Conservation (phyloP, 2,888 invertebrate genomes). For the Marronus borbonicus region DNA sequence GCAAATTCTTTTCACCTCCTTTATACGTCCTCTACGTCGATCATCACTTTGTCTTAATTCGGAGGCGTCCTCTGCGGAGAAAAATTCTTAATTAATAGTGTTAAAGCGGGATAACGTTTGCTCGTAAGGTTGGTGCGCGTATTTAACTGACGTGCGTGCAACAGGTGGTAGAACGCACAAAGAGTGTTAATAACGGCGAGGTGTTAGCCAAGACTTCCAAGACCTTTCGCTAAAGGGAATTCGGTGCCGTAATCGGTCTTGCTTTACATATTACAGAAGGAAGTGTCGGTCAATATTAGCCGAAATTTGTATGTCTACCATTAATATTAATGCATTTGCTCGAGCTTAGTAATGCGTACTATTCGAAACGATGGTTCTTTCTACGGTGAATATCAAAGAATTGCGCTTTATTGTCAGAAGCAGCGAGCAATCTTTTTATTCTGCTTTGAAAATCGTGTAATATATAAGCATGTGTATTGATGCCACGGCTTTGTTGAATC, state of each 20-base stretch:
- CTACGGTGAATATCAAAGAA: too few relatives aligned
- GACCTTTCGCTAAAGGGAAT: conserved; percentile 1
- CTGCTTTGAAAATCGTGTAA: too few relatives aligned
- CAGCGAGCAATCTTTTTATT: too few relatives aligned
- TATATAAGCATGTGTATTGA: too few relatives aligned
- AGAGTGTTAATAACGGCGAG: conserved; percentile 28
- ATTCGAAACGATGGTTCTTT: neutral
- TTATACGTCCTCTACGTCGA: conserved; percentile 21
- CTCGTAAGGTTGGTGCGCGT: conserved; percentile 7
- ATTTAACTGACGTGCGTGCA: conserved; percentile 22
- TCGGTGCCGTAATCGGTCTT: neutral
- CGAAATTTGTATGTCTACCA: conserved; percentile 13
- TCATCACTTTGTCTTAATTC: conserved; percentile 34
- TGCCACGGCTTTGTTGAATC: too few relatives aligned
- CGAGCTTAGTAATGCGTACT: neutral
- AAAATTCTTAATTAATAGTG: conserved; percentile 42
- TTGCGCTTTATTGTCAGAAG: too few relatives aligned
- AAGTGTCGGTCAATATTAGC: conserved; percentile 26
- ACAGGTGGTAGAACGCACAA: conserved; percentile 28
- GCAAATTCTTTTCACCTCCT: conserved; percentile 44
- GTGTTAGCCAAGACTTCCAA: conserved; percentile 22
- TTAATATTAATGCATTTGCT: conserved; percentile 13
- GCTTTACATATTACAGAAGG: conserved; percentile 10
- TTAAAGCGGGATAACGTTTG: conserved; percentile 25
- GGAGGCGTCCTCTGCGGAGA: conserved; percentile 17